Evolutionary conservation across 2,113 vertebrate species (phyloP).

Genomic region (Lophius piscatorius): DNA sequence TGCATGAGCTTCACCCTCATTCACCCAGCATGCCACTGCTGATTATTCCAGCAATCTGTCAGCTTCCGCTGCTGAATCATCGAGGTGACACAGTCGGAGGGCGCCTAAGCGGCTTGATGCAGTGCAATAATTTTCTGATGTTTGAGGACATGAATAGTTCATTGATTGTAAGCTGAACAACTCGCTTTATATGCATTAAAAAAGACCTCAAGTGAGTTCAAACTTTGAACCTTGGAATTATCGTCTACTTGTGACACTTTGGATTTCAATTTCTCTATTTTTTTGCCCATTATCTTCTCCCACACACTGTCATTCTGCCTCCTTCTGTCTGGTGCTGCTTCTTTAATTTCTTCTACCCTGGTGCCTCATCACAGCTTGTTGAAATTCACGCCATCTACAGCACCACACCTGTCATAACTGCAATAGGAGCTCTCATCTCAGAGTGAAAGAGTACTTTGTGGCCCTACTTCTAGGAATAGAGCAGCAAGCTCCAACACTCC

Average conservation of each 20-base stretch:
- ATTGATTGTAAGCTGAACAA: slow-evolving; percentile 51
- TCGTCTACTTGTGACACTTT: slow-evolving; percentile 8
- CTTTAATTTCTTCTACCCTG: not conserved
- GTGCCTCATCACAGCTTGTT: not conserved
- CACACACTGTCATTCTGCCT: not conserved
- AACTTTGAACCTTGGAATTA: slow-evolving; percentile 4
- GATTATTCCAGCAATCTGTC: slow-evolving; percentile 67
- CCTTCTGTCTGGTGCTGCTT: not conserved
- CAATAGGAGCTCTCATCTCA: slow-evolving; percentile 39
- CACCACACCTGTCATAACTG: slow-evolving; percentile 29
- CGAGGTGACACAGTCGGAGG: slow-evolving; percentile 32
- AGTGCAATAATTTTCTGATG: slow-evolving; percentile 49
- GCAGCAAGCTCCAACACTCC: slow-evolving; percentile 4
- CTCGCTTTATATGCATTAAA: slow-evolving; percentile 24
- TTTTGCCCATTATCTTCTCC: slow-evolving; percentile 8
- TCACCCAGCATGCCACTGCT: slow-evolving; percentile 58
- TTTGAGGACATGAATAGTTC: slow-evolving; percentile 52
- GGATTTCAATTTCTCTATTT: slow-evolving; percentile 3
- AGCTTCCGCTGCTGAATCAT: slow-evolving; percentile 61
- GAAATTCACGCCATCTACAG: not conserved
- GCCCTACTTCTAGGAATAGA: slow-evolving; percentile 11
- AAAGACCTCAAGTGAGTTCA: slow-evolving; percentile 28
- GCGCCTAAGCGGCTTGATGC: slow-evolving; percentile 5
- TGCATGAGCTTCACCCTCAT: slow-evolving; percentile 27
- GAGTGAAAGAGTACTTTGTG: slow-evolving; percentile 24